phyloP scores from a whole-genome alignment of 1,140 invertebrate species.

The Heliconius congener region DNA sequence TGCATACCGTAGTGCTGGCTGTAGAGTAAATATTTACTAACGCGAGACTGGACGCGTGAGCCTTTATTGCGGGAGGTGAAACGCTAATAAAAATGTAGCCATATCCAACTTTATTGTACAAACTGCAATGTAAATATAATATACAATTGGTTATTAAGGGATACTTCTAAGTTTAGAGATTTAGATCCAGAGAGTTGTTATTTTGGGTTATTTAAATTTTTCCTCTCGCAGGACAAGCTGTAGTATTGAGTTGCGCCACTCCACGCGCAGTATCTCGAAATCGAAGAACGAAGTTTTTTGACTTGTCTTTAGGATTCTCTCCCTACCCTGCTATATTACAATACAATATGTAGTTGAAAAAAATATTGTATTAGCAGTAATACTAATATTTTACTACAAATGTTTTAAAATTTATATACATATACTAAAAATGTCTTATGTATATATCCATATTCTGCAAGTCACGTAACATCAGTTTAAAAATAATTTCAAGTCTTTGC shows the following conservation, averaged over 20 bases:
- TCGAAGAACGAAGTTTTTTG: no score
- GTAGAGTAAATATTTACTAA: conserved; percentile 13
- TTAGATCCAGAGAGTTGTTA: neutral
- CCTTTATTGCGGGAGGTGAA: neutral
- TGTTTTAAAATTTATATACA: no score
- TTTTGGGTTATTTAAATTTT: no score
- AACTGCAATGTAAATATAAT: neutral
- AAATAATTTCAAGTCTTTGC: neutral
- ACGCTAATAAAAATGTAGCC: neutral
- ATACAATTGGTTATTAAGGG: neutral
- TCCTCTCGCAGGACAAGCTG: no score
- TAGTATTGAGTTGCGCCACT: no score
- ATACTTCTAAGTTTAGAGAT: neutral
- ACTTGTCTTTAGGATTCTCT: no score
- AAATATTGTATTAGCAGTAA: no score
- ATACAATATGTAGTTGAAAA: no score
- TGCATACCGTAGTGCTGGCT: conserved; percentile 15
- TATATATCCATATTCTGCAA: neutral
- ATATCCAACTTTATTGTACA: neutral
- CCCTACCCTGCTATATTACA: no score
- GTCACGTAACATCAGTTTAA: neutral
- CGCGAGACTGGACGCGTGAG: neutral
- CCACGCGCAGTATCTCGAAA: no score
- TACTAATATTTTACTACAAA: no score
- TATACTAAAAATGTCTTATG: neutral